Evolutionary conservation across 2,113 vertebrate genomes (phyloP).

Genomic region (Aegotheles bennettii): DNA sequence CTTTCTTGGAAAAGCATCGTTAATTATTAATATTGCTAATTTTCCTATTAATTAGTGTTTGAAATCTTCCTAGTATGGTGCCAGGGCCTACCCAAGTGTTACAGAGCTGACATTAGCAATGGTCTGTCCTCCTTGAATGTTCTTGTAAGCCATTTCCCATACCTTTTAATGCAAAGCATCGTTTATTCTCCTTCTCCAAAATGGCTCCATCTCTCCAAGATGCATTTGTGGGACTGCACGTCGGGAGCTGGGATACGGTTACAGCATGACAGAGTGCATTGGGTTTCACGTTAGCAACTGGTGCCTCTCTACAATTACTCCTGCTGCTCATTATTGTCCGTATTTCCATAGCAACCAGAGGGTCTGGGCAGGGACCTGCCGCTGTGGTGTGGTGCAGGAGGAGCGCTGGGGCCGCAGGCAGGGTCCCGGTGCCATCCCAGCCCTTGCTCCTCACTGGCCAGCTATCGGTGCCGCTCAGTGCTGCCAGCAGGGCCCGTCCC

Average conservation of each 20-base stretch:
- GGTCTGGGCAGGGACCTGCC: fast-evolving
- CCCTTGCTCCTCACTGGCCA: fast-evolving
- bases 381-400: not conserved
- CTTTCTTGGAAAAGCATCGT: not conserved
- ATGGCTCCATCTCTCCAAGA: not conserved
- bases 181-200: not conserved
- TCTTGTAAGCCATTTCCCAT: not conserved
- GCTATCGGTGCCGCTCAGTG: fast-evolving
- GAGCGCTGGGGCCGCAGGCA: fast-evolving
- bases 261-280: fast-evolving
- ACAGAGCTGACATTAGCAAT: fast-evolving
- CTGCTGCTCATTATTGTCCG: not conserved
- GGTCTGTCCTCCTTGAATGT: not conserved
- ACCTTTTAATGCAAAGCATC: not conserved
- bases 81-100: not conserved
- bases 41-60: not conserved
- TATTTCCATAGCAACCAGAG: not conserved
- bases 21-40: not conserved
- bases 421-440: fast-evolving
- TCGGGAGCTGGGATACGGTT: not conserved
- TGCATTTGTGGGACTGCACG: fast-evolving
- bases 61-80: not conserved
- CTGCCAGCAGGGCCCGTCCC: not conserved
- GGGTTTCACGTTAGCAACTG: not conserved
- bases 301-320: not conserved